Conservation (phyloP, 2,113 vertebrate genomes). For the Stomatorhinus ivindoensis region DNA sequence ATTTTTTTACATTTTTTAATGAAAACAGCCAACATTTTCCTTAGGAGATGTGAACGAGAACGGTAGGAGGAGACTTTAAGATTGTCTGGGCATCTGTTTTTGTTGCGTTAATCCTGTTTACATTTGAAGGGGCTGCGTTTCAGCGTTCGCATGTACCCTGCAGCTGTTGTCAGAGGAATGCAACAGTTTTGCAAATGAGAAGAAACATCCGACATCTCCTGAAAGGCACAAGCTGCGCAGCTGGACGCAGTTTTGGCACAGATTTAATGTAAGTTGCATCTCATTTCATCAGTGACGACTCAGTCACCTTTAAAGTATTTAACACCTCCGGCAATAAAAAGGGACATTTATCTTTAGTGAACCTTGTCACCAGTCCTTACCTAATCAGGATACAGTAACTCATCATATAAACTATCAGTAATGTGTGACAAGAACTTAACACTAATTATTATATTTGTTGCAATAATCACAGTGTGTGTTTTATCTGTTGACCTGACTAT, state of each 20-base stretch:
- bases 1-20: background rate
- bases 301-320: constrained; percentile 9
- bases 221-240: background rate
- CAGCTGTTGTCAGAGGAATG: background rate
- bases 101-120: constrained; percentile 5
- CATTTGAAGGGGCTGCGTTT: background rate
- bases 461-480: background rate
- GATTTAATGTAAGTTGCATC: constrained; percentile 13
- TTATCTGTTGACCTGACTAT: background rate
- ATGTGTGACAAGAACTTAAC: background rate
- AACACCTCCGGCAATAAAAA: background rate
- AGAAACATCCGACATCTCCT: background rate
- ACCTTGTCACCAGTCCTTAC: background rate
- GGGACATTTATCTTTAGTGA: background rate
- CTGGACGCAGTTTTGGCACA: background rate
- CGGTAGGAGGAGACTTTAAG: background rate
- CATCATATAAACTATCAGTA: background rate
- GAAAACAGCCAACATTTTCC: background rate
- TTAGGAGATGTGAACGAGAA: background rate
- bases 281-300: constrained; percentile 20
- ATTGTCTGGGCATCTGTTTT: background rate
- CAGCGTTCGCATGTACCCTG: background rate
- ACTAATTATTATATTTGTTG: background rate
- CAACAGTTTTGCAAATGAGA: background rate
- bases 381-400: background rate